phyloP scores from a whole-genome alignment of 2,797 vertebrate genomes.

The Euthynnus affinis region DNA sequence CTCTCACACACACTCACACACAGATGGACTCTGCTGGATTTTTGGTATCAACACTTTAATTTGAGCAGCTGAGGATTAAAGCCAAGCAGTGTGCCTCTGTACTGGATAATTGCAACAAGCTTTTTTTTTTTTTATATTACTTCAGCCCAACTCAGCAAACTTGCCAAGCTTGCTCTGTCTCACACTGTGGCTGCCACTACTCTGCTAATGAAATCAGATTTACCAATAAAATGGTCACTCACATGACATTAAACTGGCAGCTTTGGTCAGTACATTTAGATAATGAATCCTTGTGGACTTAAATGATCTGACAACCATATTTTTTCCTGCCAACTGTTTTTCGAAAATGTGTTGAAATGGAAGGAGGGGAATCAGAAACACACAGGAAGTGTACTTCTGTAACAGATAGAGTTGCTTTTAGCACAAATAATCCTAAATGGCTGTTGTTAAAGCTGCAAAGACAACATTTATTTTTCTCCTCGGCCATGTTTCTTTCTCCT shows the following conservation, averaged over 20 bases:
- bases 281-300: conserved; percentile 65
- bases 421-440: conserved; percentile 46
- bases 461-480: conserved; percentile 27
- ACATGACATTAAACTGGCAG: conserved; percentile 78
- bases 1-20: conserved; percentile 17
- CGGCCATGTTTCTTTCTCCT: conserved; percentile 21
- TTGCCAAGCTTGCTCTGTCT: conserved; percentile 64
- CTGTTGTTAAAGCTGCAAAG: conserved; percentile 35
- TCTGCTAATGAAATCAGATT: conserved; percentile 92
- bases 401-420: conserved; percentile 16
- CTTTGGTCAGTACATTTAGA: conserved; percentile 69
- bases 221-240: conserved; percentile 86
- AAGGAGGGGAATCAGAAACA: neutral
- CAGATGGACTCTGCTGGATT: conserved; percentile 76
- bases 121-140: conserved; percentile 43
- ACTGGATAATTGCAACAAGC: conserved; percentile 70
- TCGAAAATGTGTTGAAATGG: conserved; percentile 18
- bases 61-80: conserved; percentile 85
- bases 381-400: neutral
- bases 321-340: conserved; percentile 14
- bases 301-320: conserved; percentile 18
- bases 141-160: conserved; percentile 68
- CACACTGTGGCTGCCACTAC: conserved; percentile 78
- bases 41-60: conserved; percentile 87
- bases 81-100: conserved; percentile 64